Base-by-base conservation (phyloP, 1,140 invertebrate genomes). In the Microplitis mediator region DNA sequence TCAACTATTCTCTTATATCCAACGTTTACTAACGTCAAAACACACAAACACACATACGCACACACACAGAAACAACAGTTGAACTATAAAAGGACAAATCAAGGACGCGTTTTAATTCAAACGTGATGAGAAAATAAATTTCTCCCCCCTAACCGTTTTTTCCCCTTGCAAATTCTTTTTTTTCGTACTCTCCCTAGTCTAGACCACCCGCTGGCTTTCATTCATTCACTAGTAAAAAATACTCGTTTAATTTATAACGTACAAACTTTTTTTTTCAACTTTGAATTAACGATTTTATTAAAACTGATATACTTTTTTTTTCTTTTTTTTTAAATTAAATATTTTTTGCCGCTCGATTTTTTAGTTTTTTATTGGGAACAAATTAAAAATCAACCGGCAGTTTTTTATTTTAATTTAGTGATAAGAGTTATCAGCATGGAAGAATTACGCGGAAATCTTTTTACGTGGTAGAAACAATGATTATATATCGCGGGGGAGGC, bases 101-200 rank as follows among this genome's bases (percentile, higher is more conserved):
- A 72, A 72, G 62, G 70, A 72, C 69, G 45, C 69, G 63, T 71
- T 64, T 32, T 50, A 70, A 70, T 63, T 70, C 63, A 45, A 71
- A 32, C 68, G 51, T 14, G 65, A 69, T n/a, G 34, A 69, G 56
- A 58, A 56, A 69, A 69, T 52, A 16, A 35, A 60, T 60, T 45
- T 45, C 64, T 52, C 64, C 34, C 64, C 45, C 64, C 39, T 45
- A 45, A 45, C 39, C 39, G 39, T 45, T 39, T 32, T 45, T 51
- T 51, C 39, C 11, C 50, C 32, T 50, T 60, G 13, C 11, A 13
- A 23, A n/a, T 63, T 11, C 9, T 14, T 11, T 4, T 31, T 39
- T 39, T 70, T n/a, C 11, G 35, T 62, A 14, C 23, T 35, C 68
- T 50, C 68, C 39, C 35, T 36, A 60, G 35, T 70, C 68, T 60